Evolutionary conservation across 2,888 invertebrate genomes (phyloP), one percentile per base, ranked within the genome.

Genomic region (Plutella xylostella): DNA sequence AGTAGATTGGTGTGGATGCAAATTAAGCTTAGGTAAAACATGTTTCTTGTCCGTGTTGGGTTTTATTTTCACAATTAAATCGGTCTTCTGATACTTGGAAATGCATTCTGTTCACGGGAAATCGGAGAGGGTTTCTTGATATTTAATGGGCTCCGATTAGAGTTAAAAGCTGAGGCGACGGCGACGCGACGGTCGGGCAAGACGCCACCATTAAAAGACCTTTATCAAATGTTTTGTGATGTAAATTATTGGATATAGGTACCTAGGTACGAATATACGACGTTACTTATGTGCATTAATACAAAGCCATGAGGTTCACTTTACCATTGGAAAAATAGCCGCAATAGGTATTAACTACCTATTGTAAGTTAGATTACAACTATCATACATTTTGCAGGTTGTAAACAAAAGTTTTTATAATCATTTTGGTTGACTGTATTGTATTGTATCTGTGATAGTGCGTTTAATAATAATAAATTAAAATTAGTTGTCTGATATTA

Each of bases 31-130:
- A 80, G 75, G 78, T 74, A 78, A 75, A 79, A 80, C 77, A 76
- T 80, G 79, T 82, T 74, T 74, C 74, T 74, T 76, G 77, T 73
- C 74, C 66, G 69, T 69, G 71, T 67, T 63, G 70, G 63, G 70
- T 79, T 79, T 80, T 79, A 74, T 80, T 82, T 83, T 77, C 78
- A 79, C 73, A 80, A 77, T 80, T 80, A 82, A 77, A 78, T 79
- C 76, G 76, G 67, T 60, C 45, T 22, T 67, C 62, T 72, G 72
- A 72, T 83, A 78, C 80, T 78, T 80, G 82, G 83, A 83, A 83
- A 78, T 73, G 79, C 77, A 80, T 80, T 45, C 34, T 38, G 47
- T 42, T 80, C 78, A 73, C 66, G 65, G 73, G 72, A 68, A 72
- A 72, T 73, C 75, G 63, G 67, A 69, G 72, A 73, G 72, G 74